Base-by-base conservation (phyloP, 2,113 vertebrate genomes). In the Lepus americanus region DNA sequence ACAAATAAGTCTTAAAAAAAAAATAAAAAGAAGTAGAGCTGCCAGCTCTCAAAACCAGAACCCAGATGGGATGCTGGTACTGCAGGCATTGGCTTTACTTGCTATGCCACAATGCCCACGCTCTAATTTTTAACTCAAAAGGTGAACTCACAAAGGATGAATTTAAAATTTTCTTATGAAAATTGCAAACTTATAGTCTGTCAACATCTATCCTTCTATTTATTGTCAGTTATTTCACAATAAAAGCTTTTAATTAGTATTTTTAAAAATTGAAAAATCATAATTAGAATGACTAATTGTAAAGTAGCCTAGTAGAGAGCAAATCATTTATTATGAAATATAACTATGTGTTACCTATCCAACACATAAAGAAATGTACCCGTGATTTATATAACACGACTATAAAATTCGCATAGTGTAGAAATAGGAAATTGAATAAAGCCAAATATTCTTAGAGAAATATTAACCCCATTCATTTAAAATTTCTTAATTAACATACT, bases 241-340 rank as follows among this genome's bases (percentile, higher is more conserved):
- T 25, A 73, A 87, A 80, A 66, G 19, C 6, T 44, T 73, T 53
- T 69, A 79, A 55, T 85, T 61, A 49, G 9, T 55, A 44, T 87
- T 86, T 31, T 3, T 70, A 81, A 77, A 80, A 39, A 25, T 64
- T 1, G 76, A 88, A 86, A 89, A 59, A 36, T 0, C 0, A 31
- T 80, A 7, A 78, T 78, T 90, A 10, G 10, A 94, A 92, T 72
- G 33, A 83, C 3, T 67, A 72, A 72, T 66, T 87, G 64, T 31
- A 88, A 69, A 79, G 36, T 72, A 69, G 36, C 12, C 29, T 27
- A 9, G 0, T n/a, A 67, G 63, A 69, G 6, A 11, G 23, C 3
- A 86, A 87, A 92, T 76, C 17, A 87, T 33, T 72, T 64, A 66
- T n/a, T 87, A 74, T 61, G 4, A 95, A 93, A 81, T 87, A 17